Percentiles rank a stretch among this genome's conserved stretches.
Evolutionary conservation across 35 echinoderm and acorn worm species (phyloP).

Genomic region (Heliocidaris tuberculata): DNA sequence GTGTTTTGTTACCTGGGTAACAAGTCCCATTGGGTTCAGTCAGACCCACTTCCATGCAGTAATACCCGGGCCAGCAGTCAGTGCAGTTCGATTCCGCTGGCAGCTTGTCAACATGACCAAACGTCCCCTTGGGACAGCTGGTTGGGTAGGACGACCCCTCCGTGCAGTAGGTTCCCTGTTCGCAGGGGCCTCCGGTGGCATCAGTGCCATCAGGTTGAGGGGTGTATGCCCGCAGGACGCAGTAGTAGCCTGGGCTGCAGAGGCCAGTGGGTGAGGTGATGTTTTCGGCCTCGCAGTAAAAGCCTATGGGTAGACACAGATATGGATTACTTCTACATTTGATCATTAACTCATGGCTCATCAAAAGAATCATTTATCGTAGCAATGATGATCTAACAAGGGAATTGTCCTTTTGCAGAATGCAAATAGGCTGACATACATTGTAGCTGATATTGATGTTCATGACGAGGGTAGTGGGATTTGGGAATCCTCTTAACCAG

Average conservation of each 20-base stretch:
- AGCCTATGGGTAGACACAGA: conserved; percentile 44
- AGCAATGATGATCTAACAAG: no score
- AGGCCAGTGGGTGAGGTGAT: conserved; percentile 76
- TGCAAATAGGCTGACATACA: no score
- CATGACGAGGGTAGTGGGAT: no score
- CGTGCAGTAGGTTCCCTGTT: conserved; percentile 89
- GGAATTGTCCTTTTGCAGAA: no score
- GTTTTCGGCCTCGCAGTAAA: conserved; percentile 92
- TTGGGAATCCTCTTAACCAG: no score
- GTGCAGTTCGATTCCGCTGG: conserved; percentile 68
- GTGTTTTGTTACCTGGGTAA: conserved; percentile 50
- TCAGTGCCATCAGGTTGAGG: conserved; percentile 74
- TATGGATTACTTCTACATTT: neutral
- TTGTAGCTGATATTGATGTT: no score
- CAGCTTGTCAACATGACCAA: conserved; percentile 74
- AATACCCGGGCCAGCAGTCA: conserved; percentile 85
- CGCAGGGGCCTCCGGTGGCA: conserved; percentile 85
- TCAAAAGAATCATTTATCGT: no score
- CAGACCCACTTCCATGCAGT: conserved; percentile 77
- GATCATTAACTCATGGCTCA: neutral
- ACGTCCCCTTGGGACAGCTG: conserved; percentile 93
- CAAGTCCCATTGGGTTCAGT: conserved; percentile 86
- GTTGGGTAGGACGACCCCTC: conserved; percentile 75
- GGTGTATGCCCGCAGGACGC: conserved; percentile 73
- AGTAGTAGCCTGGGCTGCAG: conserved; percentile 87